A percentile compares a stretch with the other conserved stretches of the same genome.
Conservation (phyloP, 1,140 invertebrate species). For the Apis florea region DNA sequence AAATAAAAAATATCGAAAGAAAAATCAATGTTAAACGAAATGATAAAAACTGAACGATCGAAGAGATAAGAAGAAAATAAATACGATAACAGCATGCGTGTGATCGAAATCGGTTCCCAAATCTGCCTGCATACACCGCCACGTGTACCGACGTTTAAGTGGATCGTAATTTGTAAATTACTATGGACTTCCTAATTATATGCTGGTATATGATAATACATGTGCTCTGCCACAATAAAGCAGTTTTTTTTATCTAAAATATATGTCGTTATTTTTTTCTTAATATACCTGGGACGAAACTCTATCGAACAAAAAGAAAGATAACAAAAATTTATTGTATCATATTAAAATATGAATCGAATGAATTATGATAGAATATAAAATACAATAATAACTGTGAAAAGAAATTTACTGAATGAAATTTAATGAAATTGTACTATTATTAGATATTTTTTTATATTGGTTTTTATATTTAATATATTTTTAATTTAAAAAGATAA, state of each 20-base stretch:
- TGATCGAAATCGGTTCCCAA: constrained; percentile 62
- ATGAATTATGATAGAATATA: not conserved
- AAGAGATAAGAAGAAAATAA: constrained; percentile 33
- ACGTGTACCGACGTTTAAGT: constrained; percentile 65
- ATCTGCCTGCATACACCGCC: constrained; percentile 68
- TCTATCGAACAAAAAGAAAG: no score
- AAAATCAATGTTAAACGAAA: constrained; percentile 50
- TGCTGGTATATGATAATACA: constrained; percentile 78
- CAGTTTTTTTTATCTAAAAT: constrained; percentile 74
- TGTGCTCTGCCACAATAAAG: constrained; percentile 79
- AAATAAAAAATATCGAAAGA: constrained; percentile 24
- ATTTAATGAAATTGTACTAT: not conserved
- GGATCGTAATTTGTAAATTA: constrained; percentile 77
- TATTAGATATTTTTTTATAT: not conserved
- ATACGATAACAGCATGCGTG: constrained; percentile 46
- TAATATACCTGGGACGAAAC: not conserved
- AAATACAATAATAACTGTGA: not conserved
- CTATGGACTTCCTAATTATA: constrained; percentile 77
- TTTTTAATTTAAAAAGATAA: not conserved
- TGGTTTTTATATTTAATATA: no score
- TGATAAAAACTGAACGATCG: constrained; percentile 32
- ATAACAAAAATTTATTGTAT: not conserved
- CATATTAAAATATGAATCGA: not conserved
- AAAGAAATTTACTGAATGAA: not conserved
- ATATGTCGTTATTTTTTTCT: constrained; percentile 49